These are phyloP conservation scores for Cladorhizidae sp. DNA, from an alignment of 37 sponge, comb jelly and placozoan species.

Conservation along the genomic window DNA sequence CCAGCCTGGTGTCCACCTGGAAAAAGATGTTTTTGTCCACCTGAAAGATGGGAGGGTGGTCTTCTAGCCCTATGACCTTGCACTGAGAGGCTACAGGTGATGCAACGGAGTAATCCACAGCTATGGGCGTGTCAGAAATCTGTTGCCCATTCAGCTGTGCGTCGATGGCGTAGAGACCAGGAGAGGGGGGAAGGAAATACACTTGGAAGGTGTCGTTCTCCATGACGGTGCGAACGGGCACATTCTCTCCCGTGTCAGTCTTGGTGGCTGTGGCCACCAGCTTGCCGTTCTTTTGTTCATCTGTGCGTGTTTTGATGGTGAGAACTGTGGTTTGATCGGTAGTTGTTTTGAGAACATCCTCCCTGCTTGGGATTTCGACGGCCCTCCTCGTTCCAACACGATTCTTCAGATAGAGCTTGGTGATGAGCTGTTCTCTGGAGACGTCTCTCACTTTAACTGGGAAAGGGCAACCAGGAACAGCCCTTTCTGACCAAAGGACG, in stretches of 20 bases:
- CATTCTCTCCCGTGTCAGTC: not conserved
- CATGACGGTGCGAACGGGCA: not conserved
- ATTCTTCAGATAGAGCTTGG: conserved; percentile 16
- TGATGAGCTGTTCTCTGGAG: conserved; percentile 19
- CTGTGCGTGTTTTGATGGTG: conserved; percentile 6
- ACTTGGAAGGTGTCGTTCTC: conserved; percentile 36
- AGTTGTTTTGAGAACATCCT: not conserved
- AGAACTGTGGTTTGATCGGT: conserved; percentile 13
- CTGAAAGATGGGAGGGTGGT: conserved; percentile 16
- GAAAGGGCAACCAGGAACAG: conserved; percentile 70
- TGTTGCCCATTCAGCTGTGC: conserved; percentile 26
- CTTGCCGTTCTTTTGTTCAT: conserved; percentile 11
- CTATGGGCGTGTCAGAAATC: conserved; percentile 54
- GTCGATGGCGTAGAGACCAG: conserved; percentile 39
- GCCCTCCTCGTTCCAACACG: not conserved
- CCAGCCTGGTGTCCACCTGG: conserved; percentile 59
- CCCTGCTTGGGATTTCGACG: conserved; percentile 2
- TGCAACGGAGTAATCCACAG: conserved; percentile 26
- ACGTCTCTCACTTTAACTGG: conserved; percentile 25
- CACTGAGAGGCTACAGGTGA: conserved; percentile 49
- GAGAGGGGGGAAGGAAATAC: conserved; percentile 31
- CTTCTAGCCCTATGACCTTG: conserved; percentile 45
- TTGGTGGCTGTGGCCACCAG: conserved; percentile 15
- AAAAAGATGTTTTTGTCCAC: conserved; percentile 37
- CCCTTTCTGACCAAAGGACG: conserved; percentile 39